These are phyloP conservation scores for Halictus rubicundus DNA, from an alignment of 1,140 invertebrate genomes.

Conservation along the genomic window DNA sequence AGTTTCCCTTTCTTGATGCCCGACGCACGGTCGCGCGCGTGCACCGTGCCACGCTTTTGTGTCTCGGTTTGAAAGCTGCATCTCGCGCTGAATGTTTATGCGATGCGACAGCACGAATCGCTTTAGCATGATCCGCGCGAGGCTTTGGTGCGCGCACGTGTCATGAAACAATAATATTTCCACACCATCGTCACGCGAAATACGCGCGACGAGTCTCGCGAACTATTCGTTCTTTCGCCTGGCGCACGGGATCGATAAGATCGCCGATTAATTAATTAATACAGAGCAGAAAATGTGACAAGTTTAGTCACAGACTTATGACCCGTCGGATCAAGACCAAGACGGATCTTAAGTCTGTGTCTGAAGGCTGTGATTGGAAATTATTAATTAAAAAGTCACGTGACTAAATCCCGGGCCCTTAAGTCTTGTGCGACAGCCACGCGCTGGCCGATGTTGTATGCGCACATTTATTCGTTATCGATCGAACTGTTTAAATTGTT, in stretches of 20 bases:
- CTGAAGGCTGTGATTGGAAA: no score
- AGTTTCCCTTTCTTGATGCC: no score
- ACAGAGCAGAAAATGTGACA: no score
- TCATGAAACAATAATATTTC: neutral
- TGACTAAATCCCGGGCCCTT: no score
- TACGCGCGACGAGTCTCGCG: neutral
- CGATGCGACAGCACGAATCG: neutral
- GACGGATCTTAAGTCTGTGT: no score
- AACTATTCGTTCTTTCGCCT: slow-evolving; percentile 20
- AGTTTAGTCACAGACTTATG: no score
- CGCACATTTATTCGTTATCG: no score
- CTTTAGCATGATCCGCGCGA: no score
- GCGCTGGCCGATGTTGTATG: neutral
- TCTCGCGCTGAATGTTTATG: slow-evolving; percentile 1
- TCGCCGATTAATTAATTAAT: slow-evolving; percentile 8
- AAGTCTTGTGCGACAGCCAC: neutral
- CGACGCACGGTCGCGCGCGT: neutral
- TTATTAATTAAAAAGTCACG: no score
- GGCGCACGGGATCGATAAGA: slow-evolving; percentile 2
- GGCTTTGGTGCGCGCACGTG: neutral
- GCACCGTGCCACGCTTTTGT: neutral
- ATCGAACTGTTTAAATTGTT: no score
- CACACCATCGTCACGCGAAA: neutral
- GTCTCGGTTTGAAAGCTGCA: neutral
- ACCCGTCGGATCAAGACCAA: no score